Evolutionary conservation across 2,797 vertebrate genomes (phyloP), one percentile per base, ranked within the genome.

Genomic region (Crenichthys baileyi): DNA sequence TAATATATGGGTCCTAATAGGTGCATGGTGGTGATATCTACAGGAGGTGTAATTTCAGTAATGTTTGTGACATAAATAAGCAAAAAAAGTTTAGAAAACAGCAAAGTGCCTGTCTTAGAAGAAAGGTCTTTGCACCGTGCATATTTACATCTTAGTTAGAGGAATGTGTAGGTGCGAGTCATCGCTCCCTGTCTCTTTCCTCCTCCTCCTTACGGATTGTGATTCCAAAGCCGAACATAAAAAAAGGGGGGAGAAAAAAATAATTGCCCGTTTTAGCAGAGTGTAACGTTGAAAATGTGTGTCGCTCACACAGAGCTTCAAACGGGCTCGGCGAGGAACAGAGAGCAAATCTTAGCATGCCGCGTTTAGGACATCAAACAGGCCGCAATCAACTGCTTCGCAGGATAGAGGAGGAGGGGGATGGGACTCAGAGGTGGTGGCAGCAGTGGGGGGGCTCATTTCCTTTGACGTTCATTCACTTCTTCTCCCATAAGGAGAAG

Each of bases 351-450:
- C 91, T 94, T 94, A 95, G 95, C 91, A 93, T 88, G 93, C 88
- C 79, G 91, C 91, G 93, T 96, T 96, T 96, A 95, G 91, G 93
- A 95, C 94, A 95, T 96, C 94, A 96, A 95, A 95, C 91, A 70
- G 91, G 91, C 92, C 90, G 91, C 94, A 95, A 95, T 95, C 95
- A 95, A 94, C 85, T 86, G 92, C 91, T 89, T 91, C 83, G 85
- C 92, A 91, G 89, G 73, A 85, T 83, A 79, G 73, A 77, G 85
- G 84, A 77, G 83, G 84, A 73, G 75, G 82, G 72, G 74, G 85
- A 76, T 79, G 39, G 86, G 63, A 81, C 75, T 91, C 29, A 26
- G 85, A 86, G 90, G 89, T 88, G 90, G 91, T 8, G 75, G 79
- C 48, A 78, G 82, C 55, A 70, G 70, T 29, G 79, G 88, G 72